Percentiles rank a stretch among this genome's conserved stretches.
Evolutionary conservation across 2,888 invertebrate genomes (phyloP).

Genomic region (Hemithea aestivaria): DNA sequence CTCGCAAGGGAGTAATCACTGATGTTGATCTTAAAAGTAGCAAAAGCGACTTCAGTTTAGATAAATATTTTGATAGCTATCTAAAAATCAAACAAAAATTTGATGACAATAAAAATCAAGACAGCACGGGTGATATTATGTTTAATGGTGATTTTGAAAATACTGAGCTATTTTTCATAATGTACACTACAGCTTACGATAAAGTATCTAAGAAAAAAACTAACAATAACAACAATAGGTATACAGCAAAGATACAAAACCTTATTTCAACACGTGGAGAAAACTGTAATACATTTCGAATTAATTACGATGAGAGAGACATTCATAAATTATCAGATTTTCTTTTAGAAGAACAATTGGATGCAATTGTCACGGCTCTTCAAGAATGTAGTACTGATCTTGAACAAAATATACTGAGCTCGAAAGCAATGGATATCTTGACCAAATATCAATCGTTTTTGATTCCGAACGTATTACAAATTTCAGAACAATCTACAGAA

Average conservation of each 20-base stretch:
- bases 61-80: constrained; percentile 38
- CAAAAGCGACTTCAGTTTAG: constrained; percentile 29
- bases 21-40: constrained; percentile 27
- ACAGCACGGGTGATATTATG: constrained; percentile 20
- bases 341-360: constrained; percentile 1
- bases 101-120: constrained; percentile 14
- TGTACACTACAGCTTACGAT: constrained; percentile 36
- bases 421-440: background rate
- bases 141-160: constrained; percentile 31
- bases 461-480: background rate
- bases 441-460: background rate
- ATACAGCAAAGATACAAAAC: constrained; percentile 24
- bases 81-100: constrained; percentile 35
- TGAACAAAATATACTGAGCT: background rate
- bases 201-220: constrained; percentile 25
- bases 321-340: background rate
- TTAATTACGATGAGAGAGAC: constrained; percentile 1
- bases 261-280: constrained; percentile 26
- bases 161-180: constrained; percentile 32
- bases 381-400: background rate
- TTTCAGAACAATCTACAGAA: background rate
- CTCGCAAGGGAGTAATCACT: constrained; percentile 30
- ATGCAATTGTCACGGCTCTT: background rate
- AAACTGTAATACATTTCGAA: constrained; percentile 5
- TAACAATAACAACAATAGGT: constrained; percentile 4